phyloP scores from a whole-genome alignment of 2,797 vertebrate genomes.

The Oryzias sinensis region DNA sequence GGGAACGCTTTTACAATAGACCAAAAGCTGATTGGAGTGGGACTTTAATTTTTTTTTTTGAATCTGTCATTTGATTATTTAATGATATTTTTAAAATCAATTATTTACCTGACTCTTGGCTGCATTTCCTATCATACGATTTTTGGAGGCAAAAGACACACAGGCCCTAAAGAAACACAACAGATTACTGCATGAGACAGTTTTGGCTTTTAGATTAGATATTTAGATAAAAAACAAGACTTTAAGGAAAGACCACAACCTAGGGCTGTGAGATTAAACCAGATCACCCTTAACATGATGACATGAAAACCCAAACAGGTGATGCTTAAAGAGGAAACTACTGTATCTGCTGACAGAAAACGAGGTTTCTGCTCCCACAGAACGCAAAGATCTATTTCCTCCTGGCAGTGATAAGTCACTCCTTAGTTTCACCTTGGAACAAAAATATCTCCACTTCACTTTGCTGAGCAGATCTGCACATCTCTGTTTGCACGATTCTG shows the following conservation, averaged over 20 bases:
- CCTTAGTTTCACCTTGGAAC: slow-evolving; percentile 53
- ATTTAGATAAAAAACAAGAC: not conserved
- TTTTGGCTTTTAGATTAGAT: slow-evolving; percentile 24
- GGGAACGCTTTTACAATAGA: too few relatives aligned
- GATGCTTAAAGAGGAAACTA: too few relatives aligned
- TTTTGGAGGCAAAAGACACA: slow-evolving; percentile 92
- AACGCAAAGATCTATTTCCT: slow-evolving; percentile 33
- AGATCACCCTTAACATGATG: slow-evolving; percentile 52
- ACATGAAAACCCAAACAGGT: not conserved
- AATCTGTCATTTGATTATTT: not conserved
- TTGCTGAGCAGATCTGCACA: slow-evolving; percentile 27
- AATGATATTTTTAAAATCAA: slow-evolving; percentile 19
- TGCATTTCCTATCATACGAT: slow-evolving; percentile 92
- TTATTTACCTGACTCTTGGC: slow-evolving; percentile 87
- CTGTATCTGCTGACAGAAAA: slow-evolving; percentile 12
- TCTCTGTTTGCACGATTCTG: slow-evolving; percentile 41
- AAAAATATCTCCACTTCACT: slow-evolving; percentile 32
- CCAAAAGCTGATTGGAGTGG: too few relatives aligned
- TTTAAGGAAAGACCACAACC: slow-evolving; percentile 33
- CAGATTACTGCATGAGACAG: slow-evolving; percentile 18
- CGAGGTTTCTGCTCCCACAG: slow-evolving; percentile 8
- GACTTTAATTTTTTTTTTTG: too few relatives aligned
- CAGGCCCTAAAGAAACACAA: slow-evolving; percentile 78
- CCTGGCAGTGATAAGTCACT: slow-evolving; percentile 39
- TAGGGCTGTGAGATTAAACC: slow-evolving; percentile 50